phyloP scores from a whole-genome alignment of 2,888 invertebrate genomes.

The Panzeria rudis region DNA sequence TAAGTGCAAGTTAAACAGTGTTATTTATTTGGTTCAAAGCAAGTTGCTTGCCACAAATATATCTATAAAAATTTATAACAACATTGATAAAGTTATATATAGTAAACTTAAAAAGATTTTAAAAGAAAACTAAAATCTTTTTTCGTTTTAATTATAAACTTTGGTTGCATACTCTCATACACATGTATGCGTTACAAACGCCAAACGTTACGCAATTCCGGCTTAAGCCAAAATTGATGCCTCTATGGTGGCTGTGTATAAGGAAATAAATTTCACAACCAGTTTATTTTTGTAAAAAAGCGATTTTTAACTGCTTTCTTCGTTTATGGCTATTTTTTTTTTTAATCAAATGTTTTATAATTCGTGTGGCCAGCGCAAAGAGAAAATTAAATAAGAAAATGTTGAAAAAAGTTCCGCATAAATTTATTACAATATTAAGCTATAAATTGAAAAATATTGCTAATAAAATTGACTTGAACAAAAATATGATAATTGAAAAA shows the following conservation, averaged over 20 bases:
- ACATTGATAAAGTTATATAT: neutral
- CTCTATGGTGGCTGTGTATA: constrained; percentile 33
- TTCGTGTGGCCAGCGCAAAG: constrained; percentile 2
- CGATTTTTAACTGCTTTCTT: constrained; percentile 36
- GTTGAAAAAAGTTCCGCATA: constrained; percentile 53
- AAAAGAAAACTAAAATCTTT: neutral
- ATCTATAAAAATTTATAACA: neutral
- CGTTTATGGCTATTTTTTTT: constrained; percentile 47
- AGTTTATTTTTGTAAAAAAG: constrained; percentile 31
- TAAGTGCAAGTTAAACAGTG: constrained; percentile 67
- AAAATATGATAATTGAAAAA: constrained; percentile 30
- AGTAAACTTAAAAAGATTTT: neutral
- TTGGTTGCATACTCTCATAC: neutral
- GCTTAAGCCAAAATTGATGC: constrained; percentile 40
- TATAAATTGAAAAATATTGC: neutral
- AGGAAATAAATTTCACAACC: constrained; percentile 68
- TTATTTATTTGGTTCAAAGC: constrained; percentile 41
- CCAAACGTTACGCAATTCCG: constrained; percentile 53
- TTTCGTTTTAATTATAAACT: neutral
- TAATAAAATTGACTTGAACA: constrained; percentile 24
- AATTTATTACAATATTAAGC: constrained; percentile 17
- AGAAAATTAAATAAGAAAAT: constrained; percentile 30
- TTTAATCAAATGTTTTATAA: constrained; percentile 41
- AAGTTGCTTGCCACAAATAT: neutral
- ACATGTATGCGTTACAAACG: constrained; percentile 15